Evolutionary conservation across 2,888 invertebrate species (phyloP), one percentile per base, ranked within the genome.

Genomic region (Metellina segmentata): DNA sequence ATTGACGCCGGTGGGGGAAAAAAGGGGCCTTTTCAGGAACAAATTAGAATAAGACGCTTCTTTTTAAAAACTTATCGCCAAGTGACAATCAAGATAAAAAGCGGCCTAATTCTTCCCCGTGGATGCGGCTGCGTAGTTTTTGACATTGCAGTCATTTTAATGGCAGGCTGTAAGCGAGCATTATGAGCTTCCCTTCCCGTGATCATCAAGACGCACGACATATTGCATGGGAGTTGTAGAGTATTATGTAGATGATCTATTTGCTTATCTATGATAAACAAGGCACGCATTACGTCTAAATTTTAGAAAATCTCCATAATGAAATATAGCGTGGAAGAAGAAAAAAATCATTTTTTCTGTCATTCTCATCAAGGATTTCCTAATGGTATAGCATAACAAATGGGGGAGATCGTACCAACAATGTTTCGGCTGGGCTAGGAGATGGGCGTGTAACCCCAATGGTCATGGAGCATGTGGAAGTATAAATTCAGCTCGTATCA

Each of bases 81-180:
- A 51, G 51, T 13, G 48, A 20, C 49, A 82, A 71, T 72, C 71
- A 82, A 82, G 71, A 71, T 71, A 82, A 82, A 85, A 85, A 74
- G 74, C 61, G 74, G 61, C 52, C 53, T 85, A 85, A 85, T 85
- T 72, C 74, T 75, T 85, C 85, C 85, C 85, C 48, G 85, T 75
- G 61, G 85, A 82, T 82, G 71, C 51, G 52, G 82, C 11, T 71
- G 53, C 49, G 48, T n/a, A 48, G 49, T 81, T 81, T 70, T 81
- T 81, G 70, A 20, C 69, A 48, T 81, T 81, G 34, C 51, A 19
- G 19, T 77, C 19, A 77, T 77, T 61, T 82, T 51, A 82, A 51
- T 72, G 71, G 51, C 51, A 13, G 61, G 11, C 51, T 51, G 82
- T 82, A 82, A 82, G 72, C 71, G 72, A 52, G 71, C 34, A 49